A percentile compares a stretch with the other conserved stretches of the same genome.
These are phyloP conservation scores for Beroe forskalii DNA, from an alignment of 37 sponge, comb jelly and placozoan genomes.

Conservation along the genomic window DNA sequence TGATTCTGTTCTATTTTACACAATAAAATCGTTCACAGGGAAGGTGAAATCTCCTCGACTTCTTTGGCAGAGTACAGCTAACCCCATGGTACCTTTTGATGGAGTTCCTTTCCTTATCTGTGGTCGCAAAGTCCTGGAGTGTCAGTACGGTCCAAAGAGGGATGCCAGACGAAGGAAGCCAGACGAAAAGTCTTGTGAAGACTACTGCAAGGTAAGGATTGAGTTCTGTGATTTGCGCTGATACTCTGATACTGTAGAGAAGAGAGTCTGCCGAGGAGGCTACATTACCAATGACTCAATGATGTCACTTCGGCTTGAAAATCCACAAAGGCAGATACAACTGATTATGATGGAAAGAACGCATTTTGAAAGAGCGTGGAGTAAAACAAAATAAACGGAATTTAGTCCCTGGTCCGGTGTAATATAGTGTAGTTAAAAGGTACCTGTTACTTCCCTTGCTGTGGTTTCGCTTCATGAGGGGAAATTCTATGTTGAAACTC, in stretches of 20 bases:
- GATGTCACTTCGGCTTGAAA: too few species aligned
- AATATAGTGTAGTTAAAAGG: too few species aligned
- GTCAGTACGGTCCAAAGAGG: constrained; percentile 55
- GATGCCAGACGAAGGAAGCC: constrained; percentile 49
- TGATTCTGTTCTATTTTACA: too few species aligned
- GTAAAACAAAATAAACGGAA: background rate
- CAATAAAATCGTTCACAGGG: constrained; percentile 21
- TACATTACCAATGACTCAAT: too few species aligned
- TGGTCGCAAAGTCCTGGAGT: constrained; percentile 48
- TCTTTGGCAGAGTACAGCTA: constrained; percentile 63
- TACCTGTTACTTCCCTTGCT: background rate
- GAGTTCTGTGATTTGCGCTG: too few species aligned
- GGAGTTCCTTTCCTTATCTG: constrained; percentile 58
- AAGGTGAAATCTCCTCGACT: constrained; percentile 58
- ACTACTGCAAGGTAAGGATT: constrained; percentile 48
- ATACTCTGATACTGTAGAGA: too few species aligned
- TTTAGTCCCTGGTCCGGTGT: too few species aligned
- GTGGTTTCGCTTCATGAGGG: background rate
- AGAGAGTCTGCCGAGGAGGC: too few species aligned
- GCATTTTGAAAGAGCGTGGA: too few species aligned
- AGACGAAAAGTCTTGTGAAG: constrained; percentile 39
- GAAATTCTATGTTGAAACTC: background rate
- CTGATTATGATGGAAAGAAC: too few species aligned
- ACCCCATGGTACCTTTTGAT: constrained; percentile 59
- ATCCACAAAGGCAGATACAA: too few species aligned